Conservation (phyloP, 2,113 vertebrate species). For the Pseudopipra pipra region DNA sequence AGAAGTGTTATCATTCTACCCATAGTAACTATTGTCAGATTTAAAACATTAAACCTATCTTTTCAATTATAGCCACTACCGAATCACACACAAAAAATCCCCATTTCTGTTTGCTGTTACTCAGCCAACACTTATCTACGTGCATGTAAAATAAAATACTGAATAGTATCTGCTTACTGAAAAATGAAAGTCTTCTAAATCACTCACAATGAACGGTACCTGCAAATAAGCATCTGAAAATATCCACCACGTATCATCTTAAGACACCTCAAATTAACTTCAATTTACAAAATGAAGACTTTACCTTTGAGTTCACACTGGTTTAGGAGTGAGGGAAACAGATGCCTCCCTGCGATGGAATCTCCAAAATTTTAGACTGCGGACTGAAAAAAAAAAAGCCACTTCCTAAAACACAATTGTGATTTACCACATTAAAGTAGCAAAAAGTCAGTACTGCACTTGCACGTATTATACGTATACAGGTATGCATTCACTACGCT, state of each 20-base stretch:
- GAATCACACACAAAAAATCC: constrained; percentile 28
- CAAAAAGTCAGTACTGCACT: constrained; percentile 46
- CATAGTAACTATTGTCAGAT: constrained; percentile 13
- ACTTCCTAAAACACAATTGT: constrained; percentile 44
- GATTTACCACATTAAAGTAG: constrained; percentile 52
- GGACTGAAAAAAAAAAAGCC: background rate
- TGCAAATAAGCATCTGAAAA: constrained; percentile 53
- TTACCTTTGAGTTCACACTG: constrained; percentile 19
- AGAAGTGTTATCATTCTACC: constrained; percentile 29
- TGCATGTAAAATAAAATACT: constrained; percentile 58
- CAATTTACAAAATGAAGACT: constrained; percentile 47
- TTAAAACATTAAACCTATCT: constrained; percentile 35
- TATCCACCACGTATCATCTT: constrained; percentile 14
- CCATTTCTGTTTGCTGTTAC: constrained; percentile 15
- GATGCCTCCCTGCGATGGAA: background rate
- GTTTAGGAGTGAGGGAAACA: background rate
- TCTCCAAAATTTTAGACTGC: background rate
- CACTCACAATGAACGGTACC: constrained; percentile 54
- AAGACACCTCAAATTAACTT: constrained; percentile 42
- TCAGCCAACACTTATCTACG: constrained; percentile 44
- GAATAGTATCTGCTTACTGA: constrained; percentile 40
- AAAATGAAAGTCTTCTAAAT: constrained; percentile 53
- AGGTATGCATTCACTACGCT: constrained; percentile 48
- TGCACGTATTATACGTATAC: constrained; percentile 29
- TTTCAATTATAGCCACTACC: constrained; percentile 56